Evolutionary conservation across 2,113 vertebrate species (phyloP), one percentile per base, ranked within the genome.

Genomic region (Platysternon megacephalum): DNA sequence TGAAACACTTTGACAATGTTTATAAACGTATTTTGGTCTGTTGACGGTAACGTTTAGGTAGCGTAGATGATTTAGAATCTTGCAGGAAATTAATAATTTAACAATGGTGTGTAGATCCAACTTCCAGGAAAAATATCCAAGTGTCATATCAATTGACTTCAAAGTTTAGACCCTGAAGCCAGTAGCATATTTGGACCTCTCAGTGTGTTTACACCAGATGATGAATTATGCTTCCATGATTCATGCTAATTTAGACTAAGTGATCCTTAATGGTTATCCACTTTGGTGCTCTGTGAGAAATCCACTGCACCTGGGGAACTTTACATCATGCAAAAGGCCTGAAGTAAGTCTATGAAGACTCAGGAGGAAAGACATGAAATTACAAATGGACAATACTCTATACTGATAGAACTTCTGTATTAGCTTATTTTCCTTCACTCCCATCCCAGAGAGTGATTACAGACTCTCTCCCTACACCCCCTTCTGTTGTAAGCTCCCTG

Each of bases 141-240:
- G 12, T n/a, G 22, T 52, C 79, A 5, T 55, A 79, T 87, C 85
- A 96, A 93, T 22, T 91, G 13, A 88, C 65, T 88, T 93, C 13
- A 53, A 89, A 48, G 29, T 90, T 88, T 68, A 90, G 16, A 28
- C 58, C 48, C 72, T 85, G 26, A 82, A 86, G 49, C 82, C 32
- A n/a, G 13, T 16, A 17, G 6, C 17, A 6, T 12, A 85, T 84
- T 91, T 84, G 2, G 42, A 8, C 13, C 2, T 2, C 22, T 2
- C 1, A 0, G 0, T 53, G 11, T 44, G 3, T 42, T 89, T 2
- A 4, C 82, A 52, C 21, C 29, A 86, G 81, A 78, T 76, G 13
- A 39, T 56, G 51, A 68, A 10, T 86, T 92, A 24, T 1, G n/a
- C 13, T 72, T 89, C 61, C 29, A 17, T 29, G 4, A 90, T 93